Percentiles rank a stretch among this genome's conserved stretches.
Conservation (phyloP, 2,797 vertebrate genomes). For the Agapornis canus region DNA sequence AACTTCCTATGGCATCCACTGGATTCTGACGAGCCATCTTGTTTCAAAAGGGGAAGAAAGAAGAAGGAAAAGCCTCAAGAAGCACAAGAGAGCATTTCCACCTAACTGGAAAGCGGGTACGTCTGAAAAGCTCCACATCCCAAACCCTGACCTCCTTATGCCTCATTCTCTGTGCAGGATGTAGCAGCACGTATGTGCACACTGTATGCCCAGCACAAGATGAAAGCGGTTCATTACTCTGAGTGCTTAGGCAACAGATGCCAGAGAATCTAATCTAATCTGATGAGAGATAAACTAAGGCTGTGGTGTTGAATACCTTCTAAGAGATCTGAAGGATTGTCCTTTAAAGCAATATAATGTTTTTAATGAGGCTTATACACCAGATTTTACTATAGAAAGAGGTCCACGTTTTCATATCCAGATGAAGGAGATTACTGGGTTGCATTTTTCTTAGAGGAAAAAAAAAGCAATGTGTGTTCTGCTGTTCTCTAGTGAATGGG, state of each 20-base stretch:
- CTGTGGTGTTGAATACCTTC: neutral
- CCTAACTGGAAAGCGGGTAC: neutral
- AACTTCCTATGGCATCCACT: neutral
- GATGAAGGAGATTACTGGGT: rapidly evolving
- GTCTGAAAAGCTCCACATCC: neutral
- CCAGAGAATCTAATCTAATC: neutral
- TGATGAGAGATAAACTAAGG: neutral
- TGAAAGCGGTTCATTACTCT: neutral
- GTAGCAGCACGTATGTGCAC: neutral
- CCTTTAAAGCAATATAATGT: neutral
- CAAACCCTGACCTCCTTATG: neutral
- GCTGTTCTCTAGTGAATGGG: neutral
- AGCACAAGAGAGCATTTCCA: neutral
- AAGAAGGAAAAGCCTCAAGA: neutral
- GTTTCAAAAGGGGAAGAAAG: rapidly evolving
- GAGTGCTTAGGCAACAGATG: neutral
- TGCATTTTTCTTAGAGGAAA: neutral
- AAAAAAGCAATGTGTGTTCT: neutral
- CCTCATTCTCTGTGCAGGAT: rapidly evolving
- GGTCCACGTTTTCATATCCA: rapidly evolving
- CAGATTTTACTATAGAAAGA: neutral
- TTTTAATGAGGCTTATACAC: neutral
- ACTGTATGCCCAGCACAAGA: neutral
- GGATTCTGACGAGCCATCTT: neutral
- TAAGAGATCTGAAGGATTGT: neutral